These are phyloP conservation scores for Chiroxiphia lanceolata DNA, from an alignment of 2,797 vertebrate species.

Conservation along the genomic window DNA sequence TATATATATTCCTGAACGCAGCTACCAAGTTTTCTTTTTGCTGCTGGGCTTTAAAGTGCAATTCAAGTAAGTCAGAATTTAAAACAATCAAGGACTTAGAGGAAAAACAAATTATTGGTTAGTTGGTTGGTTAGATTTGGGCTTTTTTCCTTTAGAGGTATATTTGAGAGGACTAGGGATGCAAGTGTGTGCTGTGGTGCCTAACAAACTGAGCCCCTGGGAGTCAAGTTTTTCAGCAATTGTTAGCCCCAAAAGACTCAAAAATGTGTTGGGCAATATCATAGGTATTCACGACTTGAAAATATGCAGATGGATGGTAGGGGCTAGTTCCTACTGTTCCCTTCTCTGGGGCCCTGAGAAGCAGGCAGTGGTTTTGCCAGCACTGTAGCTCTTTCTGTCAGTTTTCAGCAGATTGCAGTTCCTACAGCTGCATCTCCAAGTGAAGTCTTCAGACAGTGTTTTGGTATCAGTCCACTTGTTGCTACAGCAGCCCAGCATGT, in stretches of 20 bases:
- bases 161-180: not conserved
- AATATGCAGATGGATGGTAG: not conserved
- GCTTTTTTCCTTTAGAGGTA: not conserved
- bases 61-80: conserved; percentile 30
- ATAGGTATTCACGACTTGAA: not conserved
- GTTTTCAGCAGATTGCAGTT: not conserved
- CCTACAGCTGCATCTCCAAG: not conserved
- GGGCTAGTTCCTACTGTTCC: not conserved
- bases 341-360: not conserved
- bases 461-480: conserved; percentile 13
- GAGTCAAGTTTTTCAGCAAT: not conserved
- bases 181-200: not conserved
- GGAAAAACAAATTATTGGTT: not conserved
- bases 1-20: not conserved
- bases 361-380: not conserved
- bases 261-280: not conserved
- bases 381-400: not conserved
- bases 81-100: not conserved
- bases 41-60: conserved; percentile 61
- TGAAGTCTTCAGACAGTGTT: not conserved
- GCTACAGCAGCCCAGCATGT: conserved; percentile 24
- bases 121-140: not conserved
- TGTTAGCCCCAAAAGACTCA: not conserved
- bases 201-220: not conserved
- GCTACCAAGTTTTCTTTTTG: conserved; percentile 20